Base-by-base conservation (phyloP, 2,797 vertebrate genomes). In the Micropoecilia bifurca region DNA sequence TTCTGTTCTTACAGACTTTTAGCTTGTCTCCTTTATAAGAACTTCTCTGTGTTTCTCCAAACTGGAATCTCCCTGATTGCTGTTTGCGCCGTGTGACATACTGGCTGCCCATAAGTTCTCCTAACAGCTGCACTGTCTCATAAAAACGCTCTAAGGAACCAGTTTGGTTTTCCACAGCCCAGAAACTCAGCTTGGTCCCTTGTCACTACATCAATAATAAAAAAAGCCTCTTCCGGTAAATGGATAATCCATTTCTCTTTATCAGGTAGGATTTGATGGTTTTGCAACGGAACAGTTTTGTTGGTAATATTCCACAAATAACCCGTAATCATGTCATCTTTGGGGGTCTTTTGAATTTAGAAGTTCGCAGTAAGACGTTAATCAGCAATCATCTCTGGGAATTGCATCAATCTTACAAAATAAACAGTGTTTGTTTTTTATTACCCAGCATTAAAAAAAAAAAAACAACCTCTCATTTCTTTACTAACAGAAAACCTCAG, bases 301-400 rank as follows among this genome's bases (percentile, higher is more conserved):
- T 43, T 69, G 36, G 20, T n/a, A 69, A 43, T 69, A 69, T 61
- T 61, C 28, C 59, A 33, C 13, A 18, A 30, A 39, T 22, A 66
- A 39, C 28, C 18, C 43, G 53, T 28, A 16, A 10, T 66, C 30
- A 36, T 66, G 57, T 22, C 6, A 1, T 53, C 28, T 71, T 80
- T 57, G 79, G 41, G 53, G 39, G 46, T 41, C 46, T 53, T 47
- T 3, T 77, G 76, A 46, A 48, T 66, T 4, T 33, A 61, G 28
- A 61, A 33, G 59, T 61, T 61, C 1, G 16, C 59, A 30, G 41
- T 41, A 69, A 55, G 43, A 75, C 33, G 41, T 45, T 61, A 47
- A 33, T 46, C 53, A 73, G 50, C 82, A 41, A n/a, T 75, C 77
- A 85, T 59, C 85, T 81, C 79, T 84, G 75, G 85, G 66, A 43